phyloP scores from a whole-genome alignment of 2,113 vertebrate genomes.

The Serilophus lunatus region DNA sequence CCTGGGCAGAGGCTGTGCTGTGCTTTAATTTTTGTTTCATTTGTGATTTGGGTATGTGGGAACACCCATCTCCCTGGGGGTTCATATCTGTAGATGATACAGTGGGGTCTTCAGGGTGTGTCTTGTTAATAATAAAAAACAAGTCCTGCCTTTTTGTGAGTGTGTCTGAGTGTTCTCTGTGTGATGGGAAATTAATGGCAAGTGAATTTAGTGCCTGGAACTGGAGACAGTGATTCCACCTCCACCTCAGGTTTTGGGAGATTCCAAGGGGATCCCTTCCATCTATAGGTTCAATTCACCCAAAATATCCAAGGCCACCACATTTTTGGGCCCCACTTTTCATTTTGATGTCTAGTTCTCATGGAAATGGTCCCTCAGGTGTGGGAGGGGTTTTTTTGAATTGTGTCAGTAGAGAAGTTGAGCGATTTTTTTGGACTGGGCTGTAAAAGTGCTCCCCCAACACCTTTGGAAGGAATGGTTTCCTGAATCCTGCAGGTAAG shows the following conservation, averaged over 20 bases:
- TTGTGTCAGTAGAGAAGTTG: not conserved
- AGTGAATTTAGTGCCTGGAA: not conserved
- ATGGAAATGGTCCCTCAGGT: no score
- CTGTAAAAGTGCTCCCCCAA: no score
- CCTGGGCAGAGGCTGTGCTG: not conserved
- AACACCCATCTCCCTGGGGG: not conserved
- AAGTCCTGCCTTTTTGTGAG: not conserved
- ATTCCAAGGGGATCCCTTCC: not conserved
- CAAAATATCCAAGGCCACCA: not conserved
- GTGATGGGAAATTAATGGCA: not conserved
- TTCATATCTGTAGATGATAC: not conserved
- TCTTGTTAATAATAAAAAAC: not conserved
- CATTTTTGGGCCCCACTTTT: not conserved
- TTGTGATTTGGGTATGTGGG: not conserved
- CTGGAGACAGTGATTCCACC: not conserved
- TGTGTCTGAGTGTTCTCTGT: not conserved
- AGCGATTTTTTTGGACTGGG: not conserved
- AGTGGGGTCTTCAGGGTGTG: not conserved
- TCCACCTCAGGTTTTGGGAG: not conserved
- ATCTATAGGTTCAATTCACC: not conserved
- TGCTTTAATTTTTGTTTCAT: no score
- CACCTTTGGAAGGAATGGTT: not conserved
- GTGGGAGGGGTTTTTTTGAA: no score
- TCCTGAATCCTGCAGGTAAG: not conserved
- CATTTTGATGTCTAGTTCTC: not conserved